Evolutionary conservation across 92 coral and sea anemone genomes (phyloP).

Genomic region (Porites evermanni): DNA sequence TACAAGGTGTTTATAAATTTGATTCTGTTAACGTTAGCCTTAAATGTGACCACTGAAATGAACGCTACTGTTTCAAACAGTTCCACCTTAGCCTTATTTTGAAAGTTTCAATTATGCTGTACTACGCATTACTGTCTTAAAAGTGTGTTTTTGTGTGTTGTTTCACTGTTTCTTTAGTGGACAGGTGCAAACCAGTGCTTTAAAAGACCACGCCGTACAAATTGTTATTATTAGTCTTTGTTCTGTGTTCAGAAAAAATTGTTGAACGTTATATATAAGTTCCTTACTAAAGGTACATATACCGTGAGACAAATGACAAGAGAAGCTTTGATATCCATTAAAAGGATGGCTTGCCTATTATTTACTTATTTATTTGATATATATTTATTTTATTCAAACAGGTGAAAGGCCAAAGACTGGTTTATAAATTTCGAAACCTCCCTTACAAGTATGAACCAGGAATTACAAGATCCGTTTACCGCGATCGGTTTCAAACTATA

Average conservation of each 20-base stretch:
- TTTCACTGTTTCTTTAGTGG: too few species aligned
- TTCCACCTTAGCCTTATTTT: too few species aligned
- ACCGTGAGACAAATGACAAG: not conserved
- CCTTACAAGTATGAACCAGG: slow-evolving; percentile 86
- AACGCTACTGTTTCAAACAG: not conserved
- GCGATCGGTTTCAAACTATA: not conserved
- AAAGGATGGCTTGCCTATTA: too few species aligned
- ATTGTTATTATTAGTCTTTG: not conserved
- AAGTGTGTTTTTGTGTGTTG: not conserved
- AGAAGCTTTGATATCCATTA: not conserved
- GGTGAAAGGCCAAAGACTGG: slow-evolving; percentile 89
- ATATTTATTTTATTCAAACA: slow-evolving; percentile 1
- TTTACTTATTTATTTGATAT: not conserved
- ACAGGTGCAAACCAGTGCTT: too few species aligned
- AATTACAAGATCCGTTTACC: slow-evolving; percentile 15
- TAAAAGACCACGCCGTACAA: too few species aligned
- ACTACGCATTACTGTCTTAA: not conserved
- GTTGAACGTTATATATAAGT: not conserved
- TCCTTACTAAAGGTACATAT: not conserved
- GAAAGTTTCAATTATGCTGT: not conserved
- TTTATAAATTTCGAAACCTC: slow-evolving; percentile 80
- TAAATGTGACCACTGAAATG: not conserved
- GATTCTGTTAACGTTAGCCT: not conserved
- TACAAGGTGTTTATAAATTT: not conserved
- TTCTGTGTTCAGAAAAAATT: too few species aligned